Conservation (phyloP, 2,113 vertebrate species). For the Silurus glanis region DNA sequence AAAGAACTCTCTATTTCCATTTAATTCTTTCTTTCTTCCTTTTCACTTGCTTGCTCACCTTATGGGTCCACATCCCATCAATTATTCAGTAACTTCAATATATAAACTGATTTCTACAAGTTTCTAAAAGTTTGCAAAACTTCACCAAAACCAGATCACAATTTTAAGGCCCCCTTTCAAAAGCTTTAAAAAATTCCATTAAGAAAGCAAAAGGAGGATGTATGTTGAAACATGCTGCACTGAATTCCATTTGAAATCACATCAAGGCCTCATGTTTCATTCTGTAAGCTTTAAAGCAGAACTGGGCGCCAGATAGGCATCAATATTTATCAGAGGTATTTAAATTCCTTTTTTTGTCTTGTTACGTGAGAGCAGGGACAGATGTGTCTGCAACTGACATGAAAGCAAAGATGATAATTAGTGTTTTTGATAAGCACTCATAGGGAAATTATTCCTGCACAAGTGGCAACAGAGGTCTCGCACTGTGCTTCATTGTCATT, state of each 20-base stretch:
- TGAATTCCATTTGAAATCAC: conserved; percentile 18
- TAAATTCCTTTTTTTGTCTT: conserved; percentile 48
- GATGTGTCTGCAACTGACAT: conserved; percentile 57
- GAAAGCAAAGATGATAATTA: conserved; percentile 51
- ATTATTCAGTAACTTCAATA: neutral
- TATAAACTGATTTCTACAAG: neutral
- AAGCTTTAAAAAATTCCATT: neutral
- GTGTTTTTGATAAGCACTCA: conserved; percentile 49
- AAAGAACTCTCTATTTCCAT: neutral
- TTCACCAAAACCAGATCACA: neutral
- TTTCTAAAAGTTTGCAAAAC: neutral
- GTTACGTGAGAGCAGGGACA: conserved; percentile 50
- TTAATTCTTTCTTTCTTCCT: conserved; percentile 7
- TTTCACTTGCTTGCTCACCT: neutral
- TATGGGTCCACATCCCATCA: neutral
- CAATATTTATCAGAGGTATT: conserved; percentile 53
- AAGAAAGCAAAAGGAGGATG: neutral
- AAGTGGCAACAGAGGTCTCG: conserved; percentile 58
- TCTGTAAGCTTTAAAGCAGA: conserved; percentile 26
- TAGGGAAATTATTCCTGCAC: conserved; percentile 53
- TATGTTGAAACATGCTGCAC: conserved; percentile 6
- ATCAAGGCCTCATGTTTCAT: conserved; percentile 28
- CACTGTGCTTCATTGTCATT: conserved; percentile 45
- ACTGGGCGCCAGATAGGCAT: conserved; percentile 41
- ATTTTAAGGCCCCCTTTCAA: neutral